phyloP scores from a whole-genome alignment of 1,140 invertebrate species.

The Drosophila bifasciata region DNA sequence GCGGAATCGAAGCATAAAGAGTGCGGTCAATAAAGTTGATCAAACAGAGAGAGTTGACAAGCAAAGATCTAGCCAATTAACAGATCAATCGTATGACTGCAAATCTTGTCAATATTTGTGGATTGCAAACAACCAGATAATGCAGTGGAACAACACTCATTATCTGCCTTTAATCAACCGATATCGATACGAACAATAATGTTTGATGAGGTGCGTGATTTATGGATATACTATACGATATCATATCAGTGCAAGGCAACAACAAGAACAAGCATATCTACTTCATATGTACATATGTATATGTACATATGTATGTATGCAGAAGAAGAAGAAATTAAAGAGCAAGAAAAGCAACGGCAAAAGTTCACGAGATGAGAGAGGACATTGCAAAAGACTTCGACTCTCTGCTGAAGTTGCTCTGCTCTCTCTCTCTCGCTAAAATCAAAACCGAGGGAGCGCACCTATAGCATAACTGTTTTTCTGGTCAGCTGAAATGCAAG shows the following conservation, averaged over 20 bases:
- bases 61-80: constrained; percentile 25
- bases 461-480: too few species aligned
- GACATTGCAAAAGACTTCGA: too few species aligned
- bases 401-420: too few species aligned
- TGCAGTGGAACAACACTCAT: constrained; percentile 1
- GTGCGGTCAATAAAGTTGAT: constrained; percentile 26
- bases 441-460: too few species aligned
- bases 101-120: constrained; percentile 22
- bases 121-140: constrained; percentile 23
- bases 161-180: constrained; percentile 40
- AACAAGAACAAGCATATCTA: neutral
- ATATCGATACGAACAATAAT: constrained; percentile 26
- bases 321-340: too few species aligned
- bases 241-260: constrained; percentile 17
- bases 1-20: constrained; percentile 30
- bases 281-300: too few species aligned
- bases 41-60: constrained; percentile 22
- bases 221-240: constrained; percentile 39
- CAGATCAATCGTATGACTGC: constrained; percentile 20
- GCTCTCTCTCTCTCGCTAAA: too few species aligned
- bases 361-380: too few species aligned
- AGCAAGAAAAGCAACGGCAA: too few species aligned
- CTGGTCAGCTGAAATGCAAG: too few species aligned
- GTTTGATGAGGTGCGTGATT: constrained; percentile 22
- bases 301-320: too few species aligned